Evolutionary conservation across 2,888 invertebrate genomes (phyloP).

Genomic region (Drosophila bunnanda): DNA sequence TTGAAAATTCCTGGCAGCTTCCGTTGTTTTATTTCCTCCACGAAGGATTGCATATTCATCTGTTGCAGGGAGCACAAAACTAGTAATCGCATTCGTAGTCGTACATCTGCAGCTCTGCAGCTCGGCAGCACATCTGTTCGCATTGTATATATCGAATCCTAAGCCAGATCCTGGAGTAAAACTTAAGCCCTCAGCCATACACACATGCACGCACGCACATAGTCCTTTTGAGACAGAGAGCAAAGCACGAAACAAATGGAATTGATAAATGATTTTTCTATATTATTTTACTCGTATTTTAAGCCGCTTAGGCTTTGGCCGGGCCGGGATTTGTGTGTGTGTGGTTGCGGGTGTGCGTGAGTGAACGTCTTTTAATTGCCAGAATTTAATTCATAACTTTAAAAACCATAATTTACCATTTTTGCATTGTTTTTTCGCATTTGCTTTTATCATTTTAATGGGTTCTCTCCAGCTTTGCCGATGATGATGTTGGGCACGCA

Average conservation of each 20-base stretch:
- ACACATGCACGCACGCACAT: conserved; percentile 27
- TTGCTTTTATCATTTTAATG: conserved; percentile 34
- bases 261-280: conserved; percentile 34
- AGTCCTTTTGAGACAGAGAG: conserved; percentile 5
- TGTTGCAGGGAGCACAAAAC: conserved; percentile 32
- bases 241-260: conserved; percentile 10
- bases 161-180: conserved; percentile 52
- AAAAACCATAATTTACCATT: conserved; percentile 40
- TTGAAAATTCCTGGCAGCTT: conserved; percentile 65
- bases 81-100: conserved; percentile 11
- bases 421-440: conserved; percentile 18
- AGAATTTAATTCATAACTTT: conserved; percentile 48
- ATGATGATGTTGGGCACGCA: conserved; percentile 28
- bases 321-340: conserved; percentile 13
- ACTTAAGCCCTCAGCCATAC: conserved; percentile 48
- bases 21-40: conserved; percentile 67
- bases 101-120: conserved; percentile 63
- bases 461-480: conserved; percentile 12
- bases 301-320: conserved; percentile 64
- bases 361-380: conserved; percentile 32
- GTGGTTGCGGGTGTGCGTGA: not conserved
- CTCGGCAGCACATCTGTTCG: conserved; percentile 73
- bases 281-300: conserved; percentile 40
- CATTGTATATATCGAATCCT: conserved; percentile 56
- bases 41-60: conserved; percentile 46